Conservation (phyloP, 2,797 vertebrate species). For the Hydrocynus forskahlii region DNA sequence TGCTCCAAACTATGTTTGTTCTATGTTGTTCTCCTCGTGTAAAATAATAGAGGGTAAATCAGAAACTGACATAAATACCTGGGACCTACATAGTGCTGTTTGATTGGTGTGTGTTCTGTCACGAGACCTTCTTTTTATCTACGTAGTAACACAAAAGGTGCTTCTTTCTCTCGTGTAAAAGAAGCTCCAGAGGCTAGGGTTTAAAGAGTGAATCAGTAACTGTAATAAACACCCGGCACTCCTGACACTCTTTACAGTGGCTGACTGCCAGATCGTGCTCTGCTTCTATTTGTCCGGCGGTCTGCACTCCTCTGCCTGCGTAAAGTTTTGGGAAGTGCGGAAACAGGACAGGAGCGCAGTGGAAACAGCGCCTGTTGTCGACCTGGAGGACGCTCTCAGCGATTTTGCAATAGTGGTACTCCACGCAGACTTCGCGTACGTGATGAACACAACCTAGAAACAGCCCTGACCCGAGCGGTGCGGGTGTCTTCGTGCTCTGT, state of each 20-base stretch:
- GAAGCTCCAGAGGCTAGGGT: no score
- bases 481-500: background rate
- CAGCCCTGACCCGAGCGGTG: background rate
- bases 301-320: background rate
- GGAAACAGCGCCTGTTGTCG: constrained; percentile 6
- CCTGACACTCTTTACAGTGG: background rate
- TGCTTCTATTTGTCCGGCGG: constrained; percentile 20
- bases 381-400: constrained; percentile 33
- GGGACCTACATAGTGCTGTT: no score
- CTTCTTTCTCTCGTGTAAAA: no score
- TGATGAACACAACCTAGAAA: background rate
- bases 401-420: constrained; percentile 3
- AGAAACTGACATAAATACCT: no score
- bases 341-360: constrained; percentile 40
- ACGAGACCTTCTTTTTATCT: no score
- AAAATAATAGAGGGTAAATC: no score
- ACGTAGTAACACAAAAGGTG: no score
- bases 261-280: background rate
- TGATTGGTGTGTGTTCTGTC: no score
- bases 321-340: constrained; percentile 32
- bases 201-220: no score
- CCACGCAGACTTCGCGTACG: constrained; percentile 1
- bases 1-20: no score
- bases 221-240: no score
- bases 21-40: no score